phyloP scores from a whole-genome alignment of 2,888 invertebrate species.

The Argyresthia albistria region DNA sequence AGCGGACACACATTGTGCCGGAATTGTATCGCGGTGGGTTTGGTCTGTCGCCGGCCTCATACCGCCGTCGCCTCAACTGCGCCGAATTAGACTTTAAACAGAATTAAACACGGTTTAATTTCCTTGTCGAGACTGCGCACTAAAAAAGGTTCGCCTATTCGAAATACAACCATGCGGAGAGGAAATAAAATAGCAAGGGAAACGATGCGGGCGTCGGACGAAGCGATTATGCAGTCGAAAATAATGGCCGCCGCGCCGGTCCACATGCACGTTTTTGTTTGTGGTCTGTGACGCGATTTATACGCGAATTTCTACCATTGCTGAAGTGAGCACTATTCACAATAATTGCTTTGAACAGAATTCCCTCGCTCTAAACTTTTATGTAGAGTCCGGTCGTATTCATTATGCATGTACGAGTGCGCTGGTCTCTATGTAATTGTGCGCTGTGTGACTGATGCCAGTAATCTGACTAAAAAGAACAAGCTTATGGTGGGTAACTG shows the following conservation, averaged over 20 bases:
- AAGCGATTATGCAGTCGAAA: conserved; percentile 73
- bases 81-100: conserved; percentile 65
- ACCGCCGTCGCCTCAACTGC: conserved; percentile 44
- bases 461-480: no score
- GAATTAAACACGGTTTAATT: conserved; percentile 70
- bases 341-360: conserved; percentile 68
- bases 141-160: conserved; percentile 62
- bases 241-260: conserved; percentile 59
- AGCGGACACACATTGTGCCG: conserved; percentile 64
- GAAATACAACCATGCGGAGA: conserved; percentile 63
- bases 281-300: conserved; percentile 73
- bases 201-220: conserved; percentile 71
- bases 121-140: conserved; percentile 41
- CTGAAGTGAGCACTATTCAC: conserved; percentile 68
- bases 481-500: no score
- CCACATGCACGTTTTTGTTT: conserved; percentile 73
- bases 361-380: conserved; percentile 25
- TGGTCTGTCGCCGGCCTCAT: conserved; percentile 64
- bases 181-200: conserved; percentile 70
- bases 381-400: background rate
- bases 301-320: conserved; percentile 67
- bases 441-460: no score
- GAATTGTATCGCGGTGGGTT: conserved; percentile 64
- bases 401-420: no score
- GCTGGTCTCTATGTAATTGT: no score